Evolutionary conservation across 2,888 invertebrate species (phyloP).

Genomic region (Cosmia pyralina): DNA sequence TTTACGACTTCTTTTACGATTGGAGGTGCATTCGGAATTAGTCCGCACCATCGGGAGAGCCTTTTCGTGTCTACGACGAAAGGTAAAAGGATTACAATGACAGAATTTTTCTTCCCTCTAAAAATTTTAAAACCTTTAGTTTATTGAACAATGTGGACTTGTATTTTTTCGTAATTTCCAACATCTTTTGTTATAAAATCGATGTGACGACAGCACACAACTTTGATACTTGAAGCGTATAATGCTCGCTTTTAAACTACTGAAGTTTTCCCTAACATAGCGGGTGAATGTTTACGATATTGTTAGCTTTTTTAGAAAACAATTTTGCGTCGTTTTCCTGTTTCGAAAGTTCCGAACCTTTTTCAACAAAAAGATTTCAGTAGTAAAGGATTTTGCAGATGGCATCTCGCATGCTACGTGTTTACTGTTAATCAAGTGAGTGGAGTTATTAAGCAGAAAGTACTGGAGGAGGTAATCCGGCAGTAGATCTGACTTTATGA

Average conservation of each 20-base stretch:
- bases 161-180: slow-evolving; percentile 25
- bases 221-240: slow-evolving; percentile 71
- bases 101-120: slow-evolving; percentile 71
- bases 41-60: slow-evolving; percentile 85
- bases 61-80: slow-evolving; percentile 88
- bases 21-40: slow-evolving; percentile 90
- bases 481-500: slow-evolving; percentile 57
- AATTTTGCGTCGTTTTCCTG: slow-evolving; percentile 65
- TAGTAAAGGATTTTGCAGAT: slow-evolving; percentile 64
- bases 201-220: slow-evolving; percentile 63
- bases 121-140: slow-evolving; percentile 50
- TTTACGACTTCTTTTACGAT: slow-evolving; percentile 90
- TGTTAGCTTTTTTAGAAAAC: slow-evolving; percentile 71
- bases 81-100: slow-evolving; percentile 89
- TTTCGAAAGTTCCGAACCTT: slow-evolving; percentile 54
- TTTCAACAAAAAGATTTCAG: slow-evolving; percentile 58
- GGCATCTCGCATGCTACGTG: slow-evolving; percentile 53
- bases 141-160: slow-evolving; percentile 36
- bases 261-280: slow-evolving; percentile 74
- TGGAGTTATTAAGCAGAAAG: slow-evolving; percentile 73
- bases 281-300: slow-evolving; percentile 74
- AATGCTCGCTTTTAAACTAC: slow-evolving; percentile 76
- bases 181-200: slow-evolving; percentile 39
- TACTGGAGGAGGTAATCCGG: slow-evolving; percentile 73
- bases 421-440: slow-evolving; percentile 75